These are phyloP conservation scores for Drosophila longiperda DNA, from an alignment of 2,888 invertebrate genomes.

Conservation along the genomic window DNA sequence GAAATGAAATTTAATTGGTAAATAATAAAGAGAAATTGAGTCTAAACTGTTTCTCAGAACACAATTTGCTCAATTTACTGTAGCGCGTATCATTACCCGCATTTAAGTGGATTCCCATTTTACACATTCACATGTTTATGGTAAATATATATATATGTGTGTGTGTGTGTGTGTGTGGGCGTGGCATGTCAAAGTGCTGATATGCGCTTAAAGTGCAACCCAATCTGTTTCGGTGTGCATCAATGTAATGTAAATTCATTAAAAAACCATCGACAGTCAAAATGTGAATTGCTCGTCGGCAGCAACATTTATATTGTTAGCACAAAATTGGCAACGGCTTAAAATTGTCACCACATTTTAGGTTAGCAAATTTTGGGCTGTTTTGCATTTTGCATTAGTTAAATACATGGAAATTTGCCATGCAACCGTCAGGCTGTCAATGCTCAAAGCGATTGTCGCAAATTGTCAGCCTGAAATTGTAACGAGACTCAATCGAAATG, in stretches of 20 bases:
- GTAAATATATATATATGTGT: constrained; percentile 1
- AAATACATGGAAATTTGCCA: constrained; percentile 47
- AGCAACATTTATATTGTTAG: neutral
- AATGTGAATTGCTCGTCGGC: constrained; percentile 7
- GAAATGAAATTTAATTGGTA: neutral
- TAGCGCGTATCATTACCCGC: constrained; percentile 14
- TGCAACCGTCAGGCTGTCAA: constrained; percentile 18
- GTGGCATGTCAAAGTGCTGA: neutral
- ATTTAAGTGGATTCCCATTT: neutral
- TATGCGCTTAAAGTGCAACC: constrained; percentile 54
- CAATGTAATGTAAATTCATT: constrained; percentile 65
- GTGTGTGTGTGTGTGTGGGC: neutral
- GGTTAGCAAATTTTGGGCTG: constrained; percentile 10
- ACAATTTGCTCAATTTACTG: too few species aligned
- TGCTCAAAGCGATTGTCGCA: constrained; percentile 45
- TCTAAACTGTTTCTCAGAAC: neutral
- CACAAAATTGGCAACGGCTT: constrained; percentile 16
- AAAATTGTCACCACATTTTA: constrained; percentile 8
- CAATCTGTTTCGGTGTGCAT: constrained; percentile 53
- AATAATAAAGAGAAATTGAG: neutral
- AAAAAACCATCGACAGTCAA: constrained; percentile 23
- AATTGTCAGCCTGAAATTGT: constrained; percentile 40
- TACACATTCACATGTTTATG: neutral
- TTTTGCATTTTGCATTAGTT: constrained; percentile 32
- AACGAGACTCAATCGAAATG: constrained; percentile 7